These are phyloP conservation scores for Glaucomys volans DNA, from an alignment of 2,113 vertebrate species.

Conservation along the genomic window DNA sequence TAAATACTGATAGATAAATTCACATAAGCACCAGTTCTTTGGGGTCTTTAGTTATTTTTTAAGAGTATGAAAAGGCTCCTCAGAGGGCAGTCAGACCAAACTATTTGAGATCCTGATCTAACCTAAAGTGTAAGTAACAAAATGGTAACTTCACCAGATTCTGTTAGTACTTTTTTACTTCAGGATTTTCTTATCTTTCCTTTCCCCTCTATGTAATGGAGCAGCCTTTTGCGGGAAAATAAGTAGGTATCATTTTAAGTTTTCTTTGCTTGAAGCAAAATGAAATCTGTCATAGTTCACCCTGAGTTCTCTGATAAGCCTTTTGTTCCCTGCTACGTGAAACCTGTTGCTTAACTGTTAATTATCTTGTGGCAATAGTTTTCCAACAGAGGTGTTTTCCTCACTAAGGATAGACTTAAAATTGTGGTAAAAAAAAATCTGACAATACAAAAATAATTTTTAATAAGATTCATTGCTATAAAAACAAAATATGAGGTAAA, in stretches of 20 bases:
- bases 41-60: not conserved
- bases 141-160: not conserved
- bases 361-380: slow-evolving; percentile 54
- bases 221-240: slow-evolving; percentile 20
- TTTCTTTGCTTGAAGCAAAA: slow-evolving; percentile 50
- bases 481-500: slow-evolving; percentile 41
- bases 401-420: not conserved
- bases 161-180: slow-evolving; percentile 2
- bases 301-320: slow-evolving; percentile 55
- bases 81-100: not conserved
- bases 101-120: not conserved
- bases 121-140: slow-evolving; percentile 34
- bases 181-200: not conserved
- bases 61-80: not conserved
- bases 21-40: not conserved
- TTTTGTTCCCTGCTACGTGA: slow-evolving; percentile 58
- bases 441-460: slow-evolving; percentile 29
- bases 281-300: slow-evolving; percentile 31
- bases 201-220: not conserved
- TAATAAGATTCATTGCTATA: slow-evolving; percentile 10
- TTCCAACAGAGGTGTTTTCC: slow-evolving; percentile 16
- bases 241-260: slow-evolving; percentile 4
- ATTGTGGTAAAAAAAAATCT: slow-evolving; percentile 51
- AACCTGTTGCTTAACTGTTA: slow-evolving; percentile 53
- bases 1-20: not conserved